Evolutionary conservation across 2,113 vertebrate species (phyloP).

Genomic region (Tauraco erythrolophus): DNA sequence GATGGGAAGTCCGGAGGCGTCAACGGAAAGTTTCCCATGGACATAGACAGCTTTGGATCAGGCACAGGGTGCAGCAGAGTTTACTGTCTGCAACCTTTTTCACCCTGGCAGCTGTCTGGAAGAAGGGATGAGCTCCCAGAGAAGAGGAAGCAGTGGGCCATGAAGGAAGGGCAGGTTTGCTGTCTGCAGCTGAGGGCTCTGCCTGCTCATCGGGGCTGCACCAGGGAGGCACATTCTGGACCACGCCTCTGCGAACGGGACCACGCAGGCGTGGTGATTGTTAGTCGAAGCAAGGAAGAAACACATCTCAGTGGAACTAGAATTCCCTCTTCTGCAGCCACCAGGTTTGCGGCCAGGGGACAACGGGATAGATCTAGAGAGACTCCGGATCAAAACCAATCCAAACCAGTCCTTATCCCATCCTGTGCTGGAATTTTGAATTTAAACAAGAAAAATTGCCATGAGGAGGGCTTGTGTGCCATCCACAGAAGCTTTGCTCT

Average conservation of each 20-base stretch:
- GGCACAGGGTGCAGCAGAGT: neutral
- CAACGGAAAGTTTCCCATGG: fast-evolving
- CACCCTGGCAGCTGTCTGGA: neutral
- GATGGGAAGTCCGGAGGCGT: neutral
- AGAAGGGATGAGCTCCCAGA: neutral
- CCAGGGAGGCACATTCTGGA: neutral
- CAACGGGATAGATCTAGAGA: fast-evolving
- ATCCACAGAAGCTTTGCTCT: neutral
- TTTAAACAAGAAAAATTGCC: neutral
- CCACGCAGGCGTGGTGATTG: fast-evolving
- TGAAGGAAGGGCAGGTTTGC: neutral
- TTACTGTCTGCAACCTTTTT: neutral
- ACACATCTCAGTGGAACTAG: neutral
- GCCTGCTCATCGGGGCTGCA: fast-evolving
- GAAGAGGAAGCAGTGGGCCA: fast-evolving
- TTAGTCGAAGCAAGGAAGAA: fast-evolving
- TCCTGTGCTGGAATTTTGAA: neutral
- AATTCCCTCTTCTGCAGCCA: neutral
- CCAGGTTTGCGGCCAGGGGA: fast-evolving
- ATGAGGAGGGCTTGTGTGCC: neutral
- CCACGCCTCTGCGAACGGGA: neutral
- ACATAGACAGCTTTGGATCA: neutral
- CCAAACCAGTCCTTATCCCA: neutral
- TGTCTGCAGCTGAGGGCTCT: fast-evolving
- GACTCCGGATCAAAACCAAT: neutral